Conservation (phyloP, 1,140 invertebrate genomes). For the Ostrea edulis region DNA sequence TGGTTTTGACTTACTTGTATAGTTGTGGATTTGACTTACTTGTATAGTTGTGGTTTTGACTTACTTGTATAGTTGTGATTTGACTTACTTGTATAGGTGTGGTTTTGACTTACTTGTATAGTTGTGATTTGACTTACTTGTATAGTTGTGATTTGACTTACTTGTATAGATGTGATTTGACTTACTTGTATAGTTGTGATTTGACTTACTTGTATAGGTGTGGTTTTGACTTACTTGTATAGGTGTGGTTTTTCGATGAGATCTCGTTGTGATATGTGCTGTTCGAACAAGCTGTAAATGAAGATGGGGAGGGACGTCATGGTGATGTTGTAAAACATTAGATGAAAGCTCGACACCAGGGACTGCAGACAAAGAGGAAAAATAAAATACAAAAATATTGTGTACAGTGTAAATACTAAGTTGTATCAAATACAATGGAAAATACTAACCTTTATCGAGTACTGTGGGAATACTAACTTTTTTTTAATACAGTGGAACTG, state of each 20-base stretch:
- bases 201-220: slow-evolving; percentile 69
- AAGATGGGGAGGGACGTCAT: slow-evolving; percentile 78
- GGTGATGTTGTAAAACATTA: slow-evolving; percentile 78
- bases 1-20: slow-evolving; percentile 84
- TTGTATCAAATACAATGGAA: neutral
- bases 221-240: slow-evolving; percentile 82
- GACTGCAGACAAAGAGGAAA: slow-evolving; percentile 69
- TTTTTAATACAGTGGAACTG: too few relatives aligned
- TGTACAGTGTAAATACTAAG: too few relatives aligned
- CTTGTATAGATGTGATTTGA: slow-evolving; percentile 85
- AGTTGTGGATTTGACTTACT: slow-evolving; percentile 83
- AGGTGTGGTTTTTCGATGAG: slow-evolving; percentile 85
- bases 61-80: slow-evolving; percentile 86
- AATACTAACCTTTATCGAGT: too few relatives aligned
- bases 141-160: slow-evolving; percentile 85
- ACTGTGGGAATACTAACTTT: too few relatives aligned
- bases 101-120: slow-evolving; percentile 86
- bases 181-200: slow-evolving; percentile 85
- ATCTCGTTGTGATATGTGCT: slow-evolving; percentile 85
- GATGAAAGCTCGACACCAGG: slow-evolving; percentile 75
- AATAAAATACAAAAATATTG: neutral
- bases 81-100: slow-evolving; percentile 83
- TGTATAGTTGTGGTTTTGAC: slow-evolving; percentile 85
- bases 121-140: slow-evolving; percentile 82
- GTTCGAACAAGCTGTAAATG: slow-evolving; percentile 90